Percentiles rank a stretch among this genome's conserved stretches.
Conservation (phyloP, 2,888 invertebrate genomes). For the Microctonus aethiopoides region DNA sequence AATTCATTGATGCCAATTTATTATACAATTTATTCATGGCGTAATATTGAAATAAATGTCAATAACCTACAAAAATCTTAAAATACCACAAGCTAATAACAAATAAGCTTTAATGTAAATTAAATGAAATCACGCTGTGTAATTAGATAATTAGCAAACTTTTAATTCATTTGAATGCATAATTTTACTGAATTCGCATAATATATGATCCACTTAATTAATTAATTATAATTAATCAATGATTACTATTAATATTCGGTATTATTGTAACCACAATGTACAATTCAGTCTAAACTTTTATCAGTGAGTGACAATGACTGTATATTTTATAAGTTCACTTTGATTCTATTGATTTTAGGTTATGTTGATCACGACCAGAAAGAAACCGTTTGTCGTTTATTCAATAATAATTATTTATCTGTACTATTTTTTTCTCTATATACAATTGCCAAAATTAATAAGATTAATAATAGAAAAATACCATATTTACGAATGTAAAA, state of each 20-base stretch:
- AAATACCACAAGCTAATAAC: background rate
- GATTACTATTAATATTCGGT: conserved; percentile 21
- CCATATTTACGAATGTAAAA: background rate
- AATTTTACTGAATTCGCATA: background rate
- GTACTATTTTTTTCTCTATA: background rate
- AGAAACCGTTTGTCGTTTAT: background rate
- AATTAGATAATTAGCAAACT: background rate
- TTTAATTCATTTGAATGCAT: background rate
- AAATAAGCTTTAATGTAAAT: background rate
- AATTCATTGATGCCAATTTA: background rate
- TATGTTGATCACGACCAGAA: background rate
- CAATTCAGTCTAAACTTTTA: conserved; percentile 44
- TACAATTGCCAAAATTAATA: background rate
- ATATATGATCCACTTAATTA: background rate
- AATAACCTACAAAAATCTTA: background rate
- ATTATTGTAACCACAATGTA: conserved; percentile 25
- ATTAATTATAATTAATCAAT: background rate
- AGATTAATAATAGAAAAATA: background rate
- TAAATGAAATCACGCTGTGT: background rate
- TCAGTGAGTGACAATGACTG: conserved; percentile 16
- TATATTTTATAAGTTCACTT: background rate
- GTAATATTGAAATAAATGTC: conserved; percentile 1
- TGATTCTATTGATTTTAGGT: background rate
- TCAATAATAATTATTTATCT: background rate
- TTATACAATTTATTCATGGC: background rate